Evolutionary conservation across 2,113 vertebrate species (phyloP), one percentile per base, ranked within the genome.

Genomic region (Thamnophis sirtalis): DNA sequence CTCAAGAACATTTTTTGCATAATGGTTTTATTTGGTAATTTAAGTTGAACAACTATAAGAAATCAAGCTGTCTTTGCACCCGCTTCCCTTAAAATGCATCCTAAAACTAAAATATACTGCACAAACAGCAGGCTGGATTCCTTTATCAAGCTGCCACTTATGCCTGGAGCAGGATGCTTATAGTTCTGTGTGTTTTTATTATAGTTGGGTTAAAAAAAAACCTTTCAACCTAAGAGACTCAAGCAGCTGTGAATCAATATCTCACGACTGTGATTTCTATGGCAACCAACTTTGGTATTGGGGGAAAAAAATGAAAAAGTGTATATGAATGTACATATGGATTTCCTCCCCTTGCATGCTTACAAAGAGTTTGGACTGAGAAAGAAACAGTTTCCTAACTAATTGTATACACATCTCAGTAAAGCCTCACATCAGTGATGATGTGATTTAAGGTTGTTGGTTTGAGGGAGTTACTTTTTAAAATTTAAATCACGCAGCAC

Each of bases 181-280:
- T 91, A 94, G 94, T 95, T 95, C 92, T 94, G 93, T 96, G 54
- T 38, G 90, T 93, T 95, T 97, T 96, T 95, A 97, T 96, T 95
- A 95, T 94, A 94, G 86, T 49, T 48, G 43, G 58, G 60, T 73
- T 56, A 92, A 91, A 92, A 92, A 93, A 93, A 93, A 48, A 91
- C 90, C 92, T 9, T 93, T 60, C 55, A 0, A 90, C 94, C 95
- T 92, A 96, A 95, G 93, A 95, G 63, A 96, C 43, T 95, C 86
- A 93, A 95, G 93, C 96, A 96, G 95, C 93, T 96, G 96, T 93
- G 93, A 96, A 95, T 95, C 94, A 95, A 89, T 94, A 95, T 95
- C 96, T 93, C 94, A 95, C 90, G 94, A 84, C 92, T 96, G 91
- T 86, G 86, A 96, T 95, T 33, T 0, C 93, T 89, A 94, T 96